Percentiles rank a stretch among this genome's conserved stretches.
These are phyloP conservation scores for Cheilosia variabilis DNA, from an alignment of 2,888 invertebrate genomes.

Conservation along the genomic window DNA sequence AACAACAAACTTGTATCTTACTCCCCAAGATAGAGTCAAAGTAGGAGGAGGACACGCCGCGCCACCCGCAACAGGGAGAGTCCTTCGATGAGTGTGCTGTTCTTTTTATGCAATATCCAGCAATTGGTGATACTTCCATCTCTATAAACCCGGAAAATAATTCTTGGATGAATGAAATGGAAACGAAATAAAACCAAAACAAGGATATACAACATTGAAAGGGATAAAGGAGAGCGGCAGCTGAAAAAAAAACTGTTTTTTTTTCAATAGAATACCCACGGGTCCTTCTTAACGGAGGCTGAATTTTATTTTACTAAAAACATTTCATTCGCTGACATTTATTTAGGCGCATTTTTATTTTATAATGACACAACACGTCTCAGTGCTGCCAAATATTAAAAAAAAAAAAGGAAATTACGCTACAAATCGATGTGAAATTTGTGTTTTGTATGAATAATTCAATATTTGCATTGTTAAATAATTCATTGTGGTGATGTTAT, in stretches of 20 bases:
- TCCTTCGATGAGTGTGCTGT: constrained; percentile 49
- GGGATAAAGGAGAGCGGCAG: not conserved
- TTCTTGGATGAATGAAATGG: constrained; percentile 23
- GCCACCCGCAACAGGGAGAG: not conserved
- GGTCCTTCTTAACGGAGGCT: constrained; percentile 27
- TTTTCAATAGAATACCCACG: constrained; percentile 26
- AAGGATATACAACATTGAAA: constrained; percentile 12
- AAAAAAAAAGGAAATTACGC: constrained; percentile 1
- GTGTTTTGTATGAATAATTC: constrained; percentile 61
- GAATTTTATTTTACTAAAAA: constrained; percentile 31
- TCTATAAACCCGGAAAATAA: constrained; percentile 3
- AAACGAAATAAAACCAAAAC: not conserved
- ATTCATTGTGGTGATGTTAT: constrained; percentile 32
- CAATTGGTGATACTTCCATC: constrained; percentile 34
- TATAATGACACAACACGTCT: constrained; percentile 52
- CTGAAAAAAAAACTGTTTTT: not conserved
- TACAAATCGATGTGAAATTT: constrained; percentile 33
- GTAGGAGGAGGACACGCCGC: constrained; percentile 9
- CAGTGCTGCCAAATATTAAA: constrained; percentile 57
- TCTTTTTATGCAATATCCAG: constrained; percentile 41
- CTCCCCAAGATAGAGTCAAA: constrained; percentile 2
- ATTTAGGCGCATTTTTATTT: constrained; percentile 40
- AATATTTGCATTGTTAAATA: constrained; percentile 66
- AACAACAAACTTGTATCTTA: constrained; percentile 1
- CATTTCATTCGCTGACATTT: constrained; percentile 46